A percentile compares a stretch with the other conserved stretches of the same genome.
These are phyloP conservation scores for Ptychochromis oligacanthus DNA, from an alignment of 2,113 vertebrate species.

Conservation along the genomic window DNA sequence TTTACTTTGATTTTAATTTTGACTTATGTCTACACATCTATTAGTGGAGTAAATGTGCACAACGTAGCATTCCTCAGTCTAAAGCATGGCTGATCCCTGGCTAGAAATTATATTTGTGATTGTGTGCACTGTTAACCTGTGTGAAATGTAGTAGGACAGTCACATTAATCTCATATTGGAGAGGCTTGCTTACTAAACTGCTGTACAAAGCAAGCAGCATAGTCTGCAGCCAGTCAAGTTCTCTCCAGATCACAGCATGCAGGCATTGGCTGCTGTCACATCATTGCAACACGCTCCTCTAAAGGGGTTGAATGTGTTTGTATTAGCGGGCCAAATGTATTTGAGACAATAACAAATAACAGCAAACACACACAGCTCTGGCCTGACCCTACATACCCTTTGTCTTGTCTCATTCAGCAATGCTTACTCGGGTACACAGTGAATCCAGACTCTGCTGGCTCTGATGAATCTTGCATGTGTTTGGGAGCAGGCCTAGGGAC, in stretches of 20 bases:
- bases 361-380: neutral
- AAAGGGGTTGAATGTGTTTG: neutral
- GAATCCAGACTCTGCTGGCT: neutral
- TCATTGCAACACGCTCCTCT: neutral
- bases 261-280: neutral
- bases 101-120: neutral
- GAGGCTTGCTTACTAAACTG: slow-evolving; percentile 7
- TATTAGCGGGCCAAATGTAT: neutral
- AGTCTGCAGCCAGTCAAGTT: slow-evolving; percentile 12
- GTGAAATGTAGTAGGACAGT: neutral
- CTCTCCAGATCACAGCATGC: slow-evolving; percentile 26
- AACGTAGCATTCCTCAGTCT: neutral
- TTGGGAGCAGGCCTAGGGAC: slow-evolving; percentile 22
- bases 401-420: neutral
- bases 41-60: neutral
- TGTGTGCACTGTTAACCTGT: neutral
- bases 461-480: neutral
- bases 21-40: neutral
- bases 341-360: neutral
- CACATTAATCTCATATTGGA: neutral
- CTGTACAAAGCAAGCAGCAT: neutral
- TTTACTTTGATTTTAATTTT: neutral
- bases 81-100: neutral
- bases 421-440: neutral
- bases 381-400: neutral